These are phyloP conservation scores for Ennomos erosarius DNA, from an alignment of 2,888 invertebrate species.

Conservation along the genomic window DNA sequence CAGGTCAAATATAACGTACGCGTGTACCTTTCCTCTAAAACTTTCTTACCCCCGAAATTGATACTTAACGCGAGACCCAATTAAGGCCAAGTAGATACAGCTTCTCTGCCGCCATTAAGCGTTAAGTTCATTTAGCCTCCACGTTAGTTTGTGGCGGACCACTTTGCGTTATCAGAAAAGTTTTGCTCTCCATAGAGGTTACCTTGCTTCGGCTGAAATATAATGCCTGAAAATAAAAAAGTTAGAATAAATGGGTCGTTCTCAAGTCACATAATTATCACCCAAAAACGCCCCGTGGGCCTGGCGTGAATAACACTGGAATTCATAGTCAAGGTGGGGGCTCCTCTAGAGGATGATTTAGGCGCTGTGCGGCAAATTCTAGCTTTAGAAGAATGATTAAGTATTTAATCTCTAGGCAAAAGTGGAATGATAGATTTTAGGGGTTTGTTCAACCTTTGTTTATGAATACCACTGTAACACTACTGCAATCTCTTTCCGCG, in stretches of 20 bases:
- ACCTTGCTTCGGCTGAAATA: constrained; percentile 10
- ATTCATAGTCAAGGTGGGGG: too few relatives aligned
- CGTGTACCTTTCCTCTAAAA: constrained; percentile 25
- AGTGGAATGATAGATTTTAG: too few relatives aligned
- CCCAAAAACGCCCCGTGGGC: too few relatives aligned
- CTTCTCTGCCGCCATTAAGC: constrained; percentile 54
- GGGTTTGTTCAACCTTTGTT: too few relatives aligned
- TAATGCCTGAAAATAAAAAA: constrained; percentile 12
- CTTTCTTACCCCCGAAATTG: constrained; percentile 35
- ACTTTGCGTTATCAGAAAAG: constrained; percentile 61
- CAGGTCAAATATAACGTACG: constrained; percentile 15
- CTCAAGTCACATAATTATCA: too few relatives aligned
- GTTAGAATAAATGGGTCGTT: neutral
- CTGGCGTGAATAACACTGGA: too few relatives aligned
- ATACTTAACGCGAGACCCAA: constrained; percentile 56
- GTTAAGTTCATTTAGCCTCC: constrained; percentile 57
- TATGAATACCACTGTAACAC: too few relatives aligned
- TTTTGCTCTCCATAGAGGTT: constrained; percentile 48
- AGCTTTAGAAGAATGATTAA: too few relatives aligned
- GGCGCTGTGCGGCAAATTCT: too few relatives aligned
- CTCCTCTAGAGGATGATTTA: too few relatives aligned
- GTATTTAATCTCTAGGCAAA: too few relatives aligned
- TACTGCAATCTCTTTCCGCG: too few relatives aligned
- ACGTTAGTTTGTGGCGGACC: constrained; percentile 53
- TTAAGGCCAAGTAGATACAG: constrained; percentile 52